Evolutionary conservation across 2,797 vertebrate genomes (phyloP).

Genomic region (Eulemur mongoz): DNA sequence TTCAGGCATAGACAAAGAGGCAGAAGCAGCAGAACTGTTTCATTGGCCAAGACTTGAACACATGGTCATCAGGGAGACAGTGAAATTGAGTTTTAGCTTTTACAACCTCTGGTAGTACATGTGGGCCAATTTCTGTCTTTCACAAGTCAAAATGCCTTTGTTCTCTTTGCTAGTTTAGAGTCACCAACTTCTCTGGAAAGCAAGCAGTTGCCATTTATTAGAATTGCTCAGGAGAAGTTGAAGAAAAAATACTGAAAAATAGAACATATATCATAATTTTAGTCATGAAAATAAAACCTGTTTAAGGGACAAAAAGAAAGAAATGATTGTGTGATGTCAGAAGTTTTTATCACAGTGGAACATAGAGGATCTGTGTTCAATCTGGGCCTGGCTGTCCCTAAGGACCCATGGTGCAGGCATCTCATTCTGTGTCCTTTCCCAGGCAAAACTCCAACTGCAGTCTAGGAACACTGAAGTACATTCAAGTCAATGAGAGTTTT

Average conservation of each 20-base stretch:
- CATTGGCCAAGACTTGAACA: background rate
- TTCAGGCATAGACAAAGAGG: background rate
- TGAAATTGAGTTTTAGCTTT: background rate
- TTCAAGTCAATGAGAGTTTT: slow-evolving; percentile 20
- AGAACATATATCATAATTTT: background rate
- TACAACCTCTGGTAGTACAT: background rate
- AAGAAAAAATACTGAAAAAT: background rate
- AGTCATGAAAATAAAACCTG: background rate
- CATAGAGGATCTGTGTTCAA: background rate
- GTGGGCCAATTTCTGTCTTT: background rate
- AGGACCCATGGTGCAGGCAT: fast-evolving
- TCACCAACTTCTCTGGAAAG: background rate
- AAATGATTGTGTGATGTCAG: background rate
- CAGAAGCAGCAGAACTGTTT: background rate
- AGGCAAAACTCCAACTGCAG: background rate
- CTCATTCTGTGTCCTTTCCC: background rate
- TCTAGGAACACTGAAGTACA: background rate
- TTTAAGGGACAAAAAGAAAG: background rate
- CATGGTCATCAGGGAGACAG: background rate
- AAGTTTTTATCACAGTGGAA: background rate
- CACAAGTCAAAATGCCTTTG: background rate
- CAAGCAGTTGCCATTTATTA: background rate
- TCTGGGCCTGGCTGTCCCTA: fast-evolving
- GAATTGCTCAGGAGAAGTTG: background rate
- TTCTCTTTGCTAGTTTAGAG: background rate